Conservation (phyloP, 2,888 invertebrate species). For the Podabrus alpinus region DNA sequence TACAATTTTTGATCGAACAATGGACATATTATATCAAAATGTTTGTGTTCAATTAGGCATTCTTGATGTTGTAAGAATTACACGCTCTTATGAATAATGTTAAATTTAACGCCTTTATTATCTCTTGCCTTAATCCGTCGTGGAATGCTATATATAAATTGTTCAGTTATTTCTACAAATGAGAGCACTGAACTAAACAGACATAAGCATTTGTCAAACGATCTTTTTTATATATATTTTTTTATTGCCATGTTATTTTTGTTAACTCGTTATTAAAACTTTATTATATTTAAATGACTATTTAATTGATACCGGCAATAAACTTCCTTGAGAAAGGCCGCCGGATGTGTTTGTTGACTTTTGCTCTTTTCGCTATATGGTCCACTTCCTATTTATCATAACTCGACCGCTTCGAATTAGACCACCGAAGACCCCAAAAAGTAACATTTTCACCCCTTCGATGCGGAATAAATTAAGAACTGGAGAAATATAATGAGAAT, state of each 20-base stretch:
- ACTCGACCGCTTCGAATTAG: neutral
- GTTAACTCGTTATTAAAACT: neutral
- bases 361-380: neutral
- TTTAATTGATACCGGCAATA: neutral
- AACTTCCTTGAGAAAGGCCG: neutral
- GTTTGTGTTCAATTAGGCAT: conserved; percentile 26
- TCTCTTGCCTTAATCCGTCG: conserved; percentile 5
- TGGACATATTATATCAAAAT: conserved; percentile 20
- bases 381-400: too few relatives aligned
- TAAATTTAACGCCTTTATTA: conserved; percentile 9
- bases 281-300: neutral
- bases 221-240: neutral
- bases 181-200: neutral
- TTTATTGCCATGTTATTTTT: neutral
- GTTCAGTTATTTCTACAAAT: conserved; percentile 3
- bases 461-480: too few relatives aligned
- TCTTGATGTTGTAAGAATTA: conserved; percentile 12
- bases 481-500: too few relatives aligned
- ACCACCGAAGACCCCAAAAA: too few relatives aligned
- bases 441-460: neutral
- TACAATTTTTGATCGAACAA: conserved; percentile 26
- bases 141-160: conserved; percentile 4
- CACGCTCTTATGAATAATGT: conserved; percentile 12
- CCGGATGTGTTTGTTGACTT: neutral
- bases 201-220: neutral